A percentile compares a stretch with the other conserved stretches of the same genome.
These are phyloP conservation scores for Xenus cinereus DNA, from an alignment of 2,113 vertebrate genomes.

Conservation along the genomic window DNA sequence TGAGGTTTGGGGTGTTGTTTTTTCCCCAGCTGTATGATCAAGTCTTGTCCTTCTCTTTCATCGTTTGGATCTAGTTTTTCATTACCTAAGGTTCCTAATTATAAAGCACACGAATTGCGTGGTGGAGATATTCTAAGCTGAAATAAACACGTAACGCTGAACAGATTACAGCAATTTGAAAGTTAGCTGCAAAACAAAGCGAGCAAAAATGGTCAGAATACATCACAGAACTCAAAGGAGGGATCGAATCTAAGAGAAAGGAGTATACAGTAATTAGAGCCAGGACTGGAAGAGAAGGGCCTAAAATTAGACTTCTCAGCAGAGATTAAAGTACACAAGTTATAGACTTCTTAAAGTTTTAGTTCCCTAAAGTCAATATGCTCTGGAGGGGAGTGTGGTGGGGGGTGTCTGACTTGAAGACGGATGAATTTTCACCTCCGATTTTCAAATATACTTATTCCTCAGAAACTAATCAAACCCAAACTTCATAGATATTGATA, in stretches of 20 bases:
- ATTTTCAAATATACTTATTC: not conserved
- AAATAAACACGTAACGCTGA: not conserved
- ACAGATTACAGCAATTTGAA: not conserved
- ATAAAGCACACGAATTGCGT: not conserved
- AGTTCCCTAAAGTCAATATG: not conserved
- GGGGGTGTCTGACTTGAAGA: not conserved
- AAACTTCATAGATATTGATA: not conserved
- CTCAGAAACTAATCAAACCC: not conserved
- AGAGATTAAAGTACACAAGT: not conserved
- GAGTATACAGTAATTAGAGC: not conserved
- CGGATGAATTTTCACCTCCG: not conserved
- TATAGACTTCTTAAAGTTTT: not conserved
- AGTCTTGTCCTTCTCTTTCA: not conserved
- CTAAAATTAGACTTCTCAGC: not conserved
- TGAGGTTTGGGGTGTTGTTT: not conserved
- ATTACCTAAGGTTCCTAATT: not conserved
- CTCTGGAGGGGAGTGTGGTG: rapidly evolving
- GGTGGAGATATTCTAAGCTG: not conserved
- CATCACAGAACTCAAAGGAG: not conserved
- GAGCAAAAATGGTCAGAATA: not conserved
- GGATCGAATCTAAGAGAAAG: not conserved
- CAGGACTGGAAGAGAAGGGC: not conserved
- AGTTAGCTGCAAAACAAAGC: conserved; percentile 1
- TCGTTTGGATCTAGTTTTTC: not conserved
- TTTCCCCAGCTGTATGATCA: not conserved